A percentile compares a stretch with the other conserved stretches of the same genome.
Conservation (phyloP, 2,113 vertebrate genomes). For the Dolichotis patagonum region DNA sequence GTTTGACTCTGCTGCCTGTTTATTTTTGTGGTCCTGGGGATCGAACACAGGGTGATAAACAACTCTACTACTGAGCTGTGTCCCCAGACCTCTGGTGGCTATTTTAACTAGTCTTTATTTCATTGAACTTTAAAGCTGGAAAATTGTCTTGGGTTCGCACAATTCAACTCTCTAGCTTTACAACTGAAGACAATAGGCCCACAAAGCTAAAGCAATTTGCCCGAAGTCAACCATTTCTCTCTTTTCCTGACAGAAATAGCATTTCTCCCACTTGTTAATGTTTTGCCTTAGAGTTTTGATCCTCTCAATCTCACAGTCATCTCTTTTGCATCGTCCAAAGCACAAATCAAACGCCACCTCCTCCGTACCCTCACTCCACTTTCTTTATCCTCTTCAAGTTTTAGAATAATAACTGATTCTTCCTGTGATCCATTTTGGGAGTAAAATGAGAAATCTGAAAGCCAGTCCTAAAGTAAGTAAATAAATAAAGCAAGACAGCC, state of each 20-base stretch:
- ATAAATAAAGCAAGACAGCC: neutral
- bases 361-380: neutral
- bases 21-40: neutral
- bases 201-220: neutral
- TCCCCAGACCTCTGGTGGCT: neutral
- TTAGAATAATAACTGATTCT: neutral
- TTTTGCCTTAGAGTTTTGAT: slow-evolving; percentile 5
- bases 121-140: neutral
- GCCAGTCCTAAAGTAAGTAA: neutral
- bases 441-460: neutral
- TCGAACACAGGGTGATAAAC: neutral
- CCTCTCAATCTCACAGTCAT: neutral
- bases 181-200: neutral
- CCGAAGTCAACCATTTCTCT: neutral
- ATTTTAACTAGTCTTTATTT: slow-evolving; percentile 36
- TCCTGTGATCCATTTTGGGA: neutral
- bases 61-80: neutral
- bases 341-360: neutral
- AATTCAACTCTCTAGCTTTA: slow-evolving; percentile 24
- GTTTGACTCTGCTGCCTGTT: neutral
- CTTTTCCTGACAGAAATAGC: neutral
- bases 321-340: neutral
- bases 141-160: slow-evolving; percentile 1
- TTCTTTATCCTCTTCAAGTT: neutral
- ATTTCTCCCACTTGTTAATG: neutral